A percentile compares a stretch with the other conserved stretches of the same genome.
Evolutionary conservation across 1,140 invertebrate species (phyloP).

Genomic region (Dendroctonus ponderosae): DNA sequence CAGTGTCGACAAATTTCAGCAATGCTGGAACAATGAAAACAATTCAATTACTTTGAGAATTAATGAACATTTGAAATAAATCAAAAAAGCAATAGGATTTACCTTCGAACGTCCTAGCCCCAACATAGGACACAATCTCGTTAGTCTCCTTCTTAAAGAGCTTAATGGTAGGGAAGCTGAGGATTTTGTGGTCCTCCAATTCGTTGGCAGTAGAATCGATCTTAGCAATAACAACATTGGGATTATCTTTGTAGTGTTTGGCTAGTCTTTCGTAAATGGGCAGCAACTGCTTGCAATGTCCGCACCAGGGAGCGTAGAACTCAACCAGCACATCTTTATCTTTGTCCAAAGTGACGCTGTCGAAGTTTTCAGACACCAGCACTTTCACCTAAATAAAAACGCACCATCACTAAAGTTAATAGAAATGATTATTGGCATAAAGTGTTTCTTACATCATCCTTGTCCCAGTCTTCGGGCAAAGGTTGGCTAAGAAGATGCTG

Average conservation of each 20-base stretch:
- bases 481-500: constrained; percentile 92
- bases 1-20: constrained; percentile 88
- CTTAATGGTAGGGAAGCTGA: constrained; percentile 96
- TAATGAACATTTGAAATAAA: too few species aligned
- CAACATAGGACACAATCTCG: constrained; percentile 92
- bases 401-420: too few species aligned
- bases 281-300: constrained; percentile 94
- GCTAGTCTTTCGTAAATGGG: constrained; percentile 89
- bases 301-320: constrained; percentile 98
- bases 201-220: constrained; percentile 99
- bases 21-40: too few species aligned
- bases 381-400: constrained; percentile 52
- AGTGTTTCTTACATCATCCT: too few species aligned
- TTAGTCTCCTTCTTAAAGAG: constrained; percentile 91
- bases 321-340: constrained; percentile 95
- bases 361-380: constrained; percentile 94
- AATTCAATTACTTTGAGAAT: too few species aligned
- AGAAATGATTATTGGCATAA: too few species aligned
- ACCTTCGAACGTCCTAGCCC: constrained; percentile 90
- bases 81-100: constrained; percentile 6
- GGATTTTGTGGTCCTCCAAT: constrained; percentile 91
- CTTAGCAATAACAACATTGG: constrained; percentile 91
- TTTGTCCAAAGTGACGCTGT: constrained; percentile 86
- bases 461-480: constrained; percentile 96
- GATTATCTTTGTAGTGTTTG: constrained; percentile 78